Conservation (phyloP, 2,113 vertebrate species). For the Lethenteron camtschaticum region DNA sequence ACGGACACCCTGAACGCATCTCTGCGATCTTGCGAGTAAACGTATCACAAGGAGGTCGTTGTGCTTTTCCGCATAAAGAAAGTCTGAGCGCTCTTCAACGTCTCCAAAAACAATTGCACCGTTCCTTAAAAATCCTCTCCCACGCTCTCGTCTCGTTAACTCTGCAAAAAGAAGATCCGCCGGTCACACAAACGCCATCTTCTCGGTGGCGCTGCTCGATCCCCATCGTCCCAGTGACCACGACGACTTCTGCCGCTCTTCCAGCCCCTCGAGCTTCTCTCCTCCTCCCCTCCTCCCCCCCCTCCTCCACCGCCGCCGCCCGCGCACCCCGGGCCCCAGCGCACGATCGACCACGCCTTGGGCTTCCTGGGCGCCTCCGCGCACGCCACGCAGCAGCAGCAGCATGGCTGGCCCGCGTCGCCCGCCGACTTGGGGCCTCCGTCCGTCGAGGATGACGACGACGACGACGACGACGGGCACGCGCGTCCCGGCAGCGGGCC, state of each 20-base stretch:
- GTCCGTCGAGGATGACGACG: not conserved
- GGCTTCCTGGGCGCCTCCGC: too few relatives aligned
- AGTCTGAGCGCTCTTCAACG: too few relatives aligned
- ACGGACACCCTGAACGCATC: too few relatives aligned
- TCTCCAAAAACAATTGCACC: too few relatives aligned
- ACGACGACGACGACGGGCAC: not conserved
- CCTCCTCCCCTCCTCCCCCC: not conserved
- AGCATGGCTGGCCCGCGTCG: not conserved
- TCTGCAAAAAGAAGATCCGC: not conserved
- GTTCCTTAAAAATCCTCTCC: too few relatives aligned
- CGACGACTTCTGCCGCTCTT: not conserved
- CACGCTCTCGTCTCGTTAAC: too few relatives aligned
- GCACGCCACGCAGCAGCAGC: not conserved
- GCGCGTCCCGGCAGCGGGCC: not conserved
- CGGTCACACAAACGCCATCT: conserved; percentile 1
- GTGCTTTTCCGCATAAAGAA: too few relatives aligned
- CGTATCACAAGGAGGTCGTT: too few relatives aligned
- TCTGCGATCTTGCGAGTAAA: too few relatives aligned
- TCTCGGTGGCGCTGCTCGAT: not conserved
- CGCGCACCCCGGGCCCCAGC: too few relatives aligned
- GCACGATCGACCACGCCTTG: too few relatives aligned
- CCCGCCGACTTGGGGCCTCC: not conserved
- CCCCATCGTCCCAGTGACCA: conserved; percentile 2
- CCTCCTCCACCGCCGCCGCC: too few relatives aligned
- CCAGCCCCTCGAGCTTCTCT: not conserved